Evolutionary conservation across 1,140 invertebrate genomes (phyloP), one percentile per base, ranked within the genome.

Genomic region (Aphaenogaster rudis): DNA sequence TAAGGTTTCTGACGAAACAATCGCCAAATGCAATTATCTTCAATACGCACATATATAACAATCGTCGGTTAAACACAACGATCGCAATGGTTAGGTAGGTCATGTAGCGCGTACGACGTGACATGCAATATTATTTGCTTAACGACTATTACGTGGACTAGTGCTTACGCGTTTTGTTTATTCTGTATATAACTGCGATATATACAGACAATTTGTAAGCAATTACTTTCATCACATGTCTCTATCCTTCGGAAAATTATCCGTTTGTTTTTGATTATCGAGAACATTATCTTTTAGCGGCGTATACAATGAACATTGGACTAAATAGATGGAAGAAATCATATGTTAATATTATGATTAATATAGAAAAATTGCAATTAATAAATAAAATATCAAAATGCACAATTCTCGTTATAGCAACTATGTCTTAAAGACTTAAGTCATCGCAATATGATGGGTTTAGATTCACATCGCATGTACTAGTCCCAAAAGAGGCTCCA

Each of bases 61-160:
- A 90, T 85, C 36, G 77, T 66, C 67, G 50, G 54, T 88, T 81
- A 86, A 89, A 91, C 88, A 86, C 61, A 86, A 84, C 48, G 48
- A 84, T 61, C 36, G 59, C 48, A 48, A 84, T 61, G 45, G 59
- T 88, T 54, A 77, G 69, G 39, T 33, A 87, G 79, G 45, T 90
- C 61, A 64, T 66, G 52, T 66, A 72, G 15, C 42, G 61, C 50
- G 33, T 61, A 28, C 69, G 77, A 87, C 76, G 80, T 59, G 86
- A 86, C 92, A 91, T 90, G 88, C 92, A 80, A 92, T 91, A 91
- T 87, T 93, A 88, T 93, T 93, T 93, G 90, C 85, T 77, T 45
- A 66, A 64, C 61, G 78, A 76, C 80, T 76, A 86, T 92, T 90
- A 89, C 76, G 64, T 64, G 74, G 9, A 39, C 9, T 71, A 66